These are phyloP conservation scores for Eolophus roseicapilla DNA, from an alignment of 2,113 vertebrate species.

Conservation along the genomic window DNA sequence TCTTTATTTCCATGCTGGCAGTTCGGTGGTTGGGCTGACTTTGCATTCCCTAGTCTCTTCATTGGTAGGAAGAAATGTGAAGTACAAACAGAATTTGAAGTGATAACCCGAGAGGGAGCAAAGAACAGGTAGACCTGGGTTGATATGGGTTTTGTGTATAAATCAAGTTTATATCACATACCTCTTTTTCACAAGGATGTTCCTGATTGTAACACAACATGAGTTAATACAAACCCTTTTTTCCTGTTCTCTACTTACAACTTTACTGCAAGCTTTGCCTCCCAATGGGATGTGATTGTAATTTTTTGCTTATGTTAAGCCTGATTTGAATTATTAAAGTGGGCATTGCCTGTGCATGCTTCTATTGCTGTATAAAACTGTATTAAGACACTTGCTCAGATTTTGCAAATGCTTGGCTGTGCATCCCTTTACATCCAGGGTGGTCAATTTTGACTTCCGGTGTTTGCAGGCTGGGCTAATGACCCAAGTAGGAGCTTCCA, in stretches of 20 bases:
- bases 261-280: background rate
- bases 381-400: background rate
- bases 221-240: background rate
- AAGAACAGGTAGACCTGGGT: background rate
- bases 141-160: background rate
- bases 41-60: background rate
- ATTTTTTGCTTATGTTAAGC: background rate
- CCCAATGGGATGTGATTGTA: background rate
- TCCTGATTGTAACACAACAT: background rate
- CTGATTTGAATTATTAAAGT: background rate
- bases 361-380: background rate
- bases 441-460: background rate
- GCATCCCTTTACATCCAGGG: background rate
- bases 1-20: constrained; percentile 11
- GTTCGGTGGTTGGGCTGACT: background rate
- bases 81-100: background rate
- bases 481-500: background rate
- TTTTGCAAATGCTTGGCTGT: background rate
- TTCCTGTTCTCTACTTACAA: background rate
- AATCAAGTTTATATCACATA: background rate
- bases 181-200: background rate
- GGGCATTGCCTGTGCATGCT: background rate
- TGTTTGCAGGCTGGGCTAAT: background rate
- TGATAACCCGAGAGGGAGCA: background rate
- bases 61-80: background rate